A percentile compares a stretch with the other conserved stretches of the same genome.
Evolutionary conservation across 2,113 vertebrate genomes (phyloP).

Genomic region (Desmodus rotundus): DNA sequence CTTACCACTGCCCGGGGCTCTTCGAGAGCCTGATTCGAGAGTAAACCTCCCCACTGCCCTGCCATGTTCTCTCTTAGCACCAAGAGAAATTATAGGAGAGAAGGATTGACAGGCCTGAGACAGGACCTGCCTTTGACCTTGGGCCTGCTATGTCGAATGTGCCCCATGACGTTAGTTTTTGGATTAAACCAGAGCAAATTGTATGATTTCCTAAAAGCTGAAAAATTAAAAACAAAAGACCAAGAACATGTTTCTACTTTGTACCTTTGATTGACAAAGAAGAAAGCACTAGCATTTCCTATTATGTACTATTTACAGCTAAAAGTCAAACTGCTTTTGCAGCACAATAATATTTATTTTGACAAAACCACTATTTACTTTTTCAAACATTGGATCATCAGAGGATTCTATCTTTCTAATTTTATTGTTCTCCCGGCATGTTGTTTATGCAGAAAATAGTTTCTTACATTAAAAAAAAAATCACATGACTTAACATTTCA

Average conservation of each 20-base stretch:
- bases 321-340: constrained; percentile 11
- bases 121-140: background rate
- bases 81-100: background rate
- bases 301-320: background rate
- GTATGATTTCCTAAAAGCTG: background rate
- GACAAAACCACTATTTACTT: background rate
- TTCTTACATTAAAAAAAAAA: background rate
- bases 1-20: background rate
- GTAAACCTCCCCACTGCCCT: background rate
- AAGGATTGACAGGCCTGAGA: background rate
- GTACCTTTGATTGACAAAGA: background rate
- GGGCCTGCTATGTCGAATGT: background rate
- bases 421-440: background rate
- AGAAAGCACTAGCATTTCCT: background rate
- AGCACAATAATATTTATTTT: background rate
- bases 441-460: background rate
- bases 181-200: background rate
- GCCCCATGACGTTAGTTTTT: background rate
- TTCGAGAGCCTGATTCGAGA: background rate
- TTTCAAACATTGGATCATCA: background rate
- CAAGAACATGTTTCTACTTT: background rate
- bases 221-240: constrained; percentile 27
- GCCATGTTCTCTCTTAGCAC: background rate
- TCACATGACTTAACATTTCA: background rate
- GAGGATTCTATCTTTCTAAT: background rate